Conservation (phyloP, 2,113 vertebrate species). For the Eurypyga helias region DNA sequence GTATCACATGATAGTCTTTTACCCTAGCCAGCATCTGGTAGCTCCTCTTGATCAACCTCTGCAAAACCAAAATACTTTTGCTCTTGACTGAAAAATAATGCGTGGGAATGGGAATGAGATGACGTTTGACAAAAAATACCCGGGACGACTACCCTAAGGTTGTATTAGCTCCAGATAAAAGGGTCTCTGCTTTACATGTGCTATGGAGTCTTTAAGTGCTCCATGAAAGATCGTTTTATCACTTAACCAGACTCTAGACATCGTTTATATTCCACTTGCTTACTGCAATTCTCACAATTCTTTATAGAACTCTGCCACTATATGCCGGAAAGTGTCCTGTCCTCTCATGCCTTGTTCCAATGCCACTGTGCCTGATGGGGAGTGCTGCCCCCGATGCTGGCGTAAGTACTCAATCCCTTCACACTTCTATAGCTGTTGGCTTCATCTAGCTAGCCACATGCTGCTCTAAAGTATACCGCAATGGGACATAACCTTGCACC, state of each 20-base stretch:
- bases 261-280: background rate
- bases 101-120: background rate
- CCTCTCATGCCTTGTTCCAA: slow-evolving; percentile 94
- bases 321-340: slow-evolving; percentile 95
- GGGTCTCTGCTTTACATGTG: background rate
- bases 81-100: background rate
- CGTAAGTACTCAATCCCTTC: slow-evolving; percentile 78
- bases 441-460: background rate
- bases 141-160: background rate
- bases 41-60: background rate
- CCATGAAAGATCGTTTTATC: background rate
- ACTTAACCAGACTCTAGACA: background rate
- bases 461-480: background rate
- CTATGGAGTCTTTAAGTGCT: background rate
- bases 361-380: slow-evolving; percentile 93
- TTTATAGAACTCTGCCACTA: slow-evolving; percentile 90
- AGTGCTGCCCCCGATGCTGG: slow-evolving; percentile 95
- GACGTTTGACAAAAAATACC: background rate
- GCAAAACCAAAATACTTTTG: background rate
- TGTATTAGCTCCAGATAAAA: background rate
- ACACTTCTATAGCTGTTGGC: background rate
- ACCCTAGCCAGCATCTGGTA: background rate
- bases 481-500: background rate
- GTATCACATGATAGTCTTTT: background rate
- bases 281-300: background rate